Evolutionary conservation across 2,113 vertebrate species (phyloP).

Genomic region (Sciurus niger): DNA sequence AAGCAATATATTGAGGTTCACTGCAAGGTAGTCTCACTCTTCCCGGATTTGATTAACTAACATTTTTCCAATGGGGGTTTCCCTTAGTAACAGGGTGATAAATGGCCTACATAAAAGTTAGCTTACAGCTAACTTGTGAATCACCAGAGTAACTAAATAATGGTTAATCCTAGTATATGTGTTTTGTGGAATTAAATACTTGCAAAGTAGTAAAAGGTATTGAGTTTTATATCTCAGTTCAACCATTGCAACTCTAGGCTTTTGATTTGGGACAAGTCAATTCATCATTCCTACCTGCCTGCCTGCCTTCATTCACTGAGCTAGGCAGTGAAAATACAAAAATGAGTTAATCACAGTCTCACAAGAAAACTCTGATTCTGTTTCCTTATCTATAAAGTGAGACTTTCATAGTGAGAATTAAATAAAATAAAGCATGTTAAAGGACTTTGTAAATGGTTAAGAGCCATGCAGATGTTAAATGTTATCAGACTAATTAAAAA

Average conservation of each 20-base stretch:
- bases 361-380: neutral
- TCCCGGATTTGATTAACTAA: slow-evolving; percentile 36
- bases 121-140: slow-evolving; percentile 31
- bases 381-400: neutral
- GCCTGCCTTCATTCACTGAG: neutral
- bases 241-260: neutral
- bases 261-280: neutral
- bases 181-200: neutral
- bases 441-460: neutral
- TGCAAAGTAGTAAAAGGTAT: neutral
- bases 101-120: slow-evolving; percentile 20
- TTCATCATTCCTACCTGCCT: neutral
- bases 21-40: neutral
- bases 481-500: neutral
- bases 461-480: neutral
- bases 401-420: neutral
- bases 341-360: neutral
- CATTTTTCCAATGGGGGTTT: slow-evolving; percentile 44
- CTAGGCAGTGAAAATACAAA: neutral
- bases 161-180: neutral
- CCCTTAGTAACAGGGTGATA: neutral
- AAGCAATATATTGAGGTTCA: slow-evolving; percentile 15
- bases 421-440: slow-evolving; percentile 11
- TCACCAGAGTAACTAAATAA: slow-evolving; percentile 55
- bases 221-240: neutral